These are phyloP conservation scores for Drosophila kurseongensis DNA, from an alignment of 1,140 invertebrate genomes.

Conservation along the genomic window DNA sequence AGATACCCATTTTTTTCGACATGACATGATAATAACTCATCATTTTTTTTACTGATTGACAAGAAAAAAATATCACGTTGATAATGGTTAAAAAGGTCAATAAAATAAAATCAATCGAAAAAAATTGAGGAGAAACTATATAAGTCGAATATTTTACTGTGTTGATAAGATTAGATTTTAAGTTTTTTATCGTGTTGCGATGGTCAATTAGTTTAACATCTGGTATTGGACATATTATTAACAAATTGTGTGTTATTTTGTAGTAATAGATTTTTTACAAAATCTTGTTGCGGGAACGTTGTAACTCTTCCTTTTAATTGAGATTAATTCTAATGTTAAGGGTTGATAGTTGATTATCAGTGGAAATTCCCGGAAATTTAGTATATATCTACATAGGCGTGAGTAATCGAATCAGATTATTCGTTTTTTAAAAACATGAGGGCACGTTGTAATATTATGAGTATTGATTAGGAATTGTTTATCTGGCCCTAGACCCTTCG, in stretches of 20 bases:
- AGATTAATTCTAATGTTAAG: conserved; percentile 5
- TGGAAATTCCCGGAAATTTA: neutral
- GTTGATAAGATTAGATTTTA: neutral
- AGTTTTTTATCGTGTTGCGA: neutral
- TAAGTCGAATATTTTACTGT: too few species aligned
- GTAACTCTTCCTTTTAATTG: conserved; percentile 1
- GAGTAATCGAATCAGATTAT: too few species aligned
- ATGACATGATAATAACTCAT: conserved; percentile 2
- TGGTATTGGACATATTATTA: too few species aligned
- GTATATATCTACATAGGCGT: too few species aligned
- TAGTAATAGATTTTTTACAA: neutral
- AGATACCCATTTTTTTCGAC: conserved; percentile 1
- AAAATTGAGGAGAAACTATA: too few species aligned
- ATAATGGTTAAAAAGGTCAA: neutral
- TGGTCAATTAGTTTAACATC: too few species aligned
- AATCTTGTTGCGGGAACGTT: neutral
- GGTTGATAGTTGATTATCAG: conserved; percentile 3
- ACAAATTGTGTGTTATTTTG: too few species aligned
- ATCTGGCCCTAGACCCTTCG: neutral
- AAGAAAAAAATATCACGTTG: neutral
- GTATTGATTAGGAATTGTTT: neutral
- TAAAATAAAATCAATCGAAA: neutral
- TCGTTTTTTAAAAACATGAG: too few species aligned
- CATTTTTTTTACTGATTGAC: conserved; percentile 6
- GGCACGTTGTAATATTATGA: neutral